These are phyloP conservation scores for Turritopsis rubra DNA, from an alignment of 30 jellyfish, hydroid and myxozoan genomes.

Conservation along the genomic window DNA sequence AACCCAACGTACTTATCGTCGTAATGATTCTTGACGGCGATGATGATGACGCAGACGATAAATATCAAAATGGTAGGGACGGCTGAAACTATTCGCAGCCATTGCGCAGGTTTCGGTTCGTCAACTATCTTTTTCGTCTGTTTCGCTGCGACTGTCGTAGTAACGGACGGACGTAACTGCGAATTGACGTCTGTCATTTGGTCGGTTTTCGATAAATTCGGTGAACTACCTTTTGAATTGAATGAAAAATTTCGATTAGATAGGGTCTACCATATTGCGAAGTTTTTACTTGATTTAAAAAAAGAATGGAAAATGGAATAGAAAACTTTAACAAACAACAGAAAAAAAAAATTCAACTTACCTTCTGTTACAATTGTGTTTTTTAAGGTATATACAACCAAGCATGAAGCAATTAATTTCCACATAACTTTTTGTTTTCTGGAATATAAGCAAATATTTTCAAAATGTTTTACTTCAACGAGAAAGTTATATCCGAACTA, in stretches of 20 bases:
- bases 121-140: not conserved
- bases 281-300: too few relatives aligned
- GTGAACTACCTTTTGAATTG: too few relatives aligned
- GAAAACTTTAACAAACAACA: not conserved
- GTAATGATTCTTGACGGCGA: slow-evolving; percentile 46
- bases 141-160: not conserved
- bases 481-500: not conserved
- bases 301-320: not conserved
- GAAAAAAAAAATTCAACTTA: not conserved
- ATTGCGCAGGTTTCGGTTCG: slow-evolving; percentile 4
- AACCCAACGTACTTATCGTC: not conserved
- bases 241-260: too few relatives aligned
- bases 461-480: not conserved
- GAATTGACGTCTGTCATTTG: not conserved
- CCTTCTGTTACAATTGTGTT: not conserved
- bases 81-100: slow-evolving; percentile 51
- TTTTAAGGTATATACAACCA: not conserved
- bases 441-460: not conserved
- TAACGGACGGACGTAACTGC: not conserved
- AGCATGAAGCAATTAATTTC: not conserved
- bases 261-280: too few relatives aligned
- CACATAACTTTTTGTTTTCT: not conserved
- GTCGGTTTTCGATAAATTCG: not conserved
- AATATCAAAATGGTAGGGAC: slow-evolving; percentile 46
- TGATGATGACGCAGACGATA: slow-evolving; percentile 45